A percentile compares a stretch with the other conserved stretches of the same genome.
These are phyloP conservation scores for Loripinus fragilis DNA, from an alignment of 2,888 invertebrate genomes.

Conservation along the genomic window DNA sequence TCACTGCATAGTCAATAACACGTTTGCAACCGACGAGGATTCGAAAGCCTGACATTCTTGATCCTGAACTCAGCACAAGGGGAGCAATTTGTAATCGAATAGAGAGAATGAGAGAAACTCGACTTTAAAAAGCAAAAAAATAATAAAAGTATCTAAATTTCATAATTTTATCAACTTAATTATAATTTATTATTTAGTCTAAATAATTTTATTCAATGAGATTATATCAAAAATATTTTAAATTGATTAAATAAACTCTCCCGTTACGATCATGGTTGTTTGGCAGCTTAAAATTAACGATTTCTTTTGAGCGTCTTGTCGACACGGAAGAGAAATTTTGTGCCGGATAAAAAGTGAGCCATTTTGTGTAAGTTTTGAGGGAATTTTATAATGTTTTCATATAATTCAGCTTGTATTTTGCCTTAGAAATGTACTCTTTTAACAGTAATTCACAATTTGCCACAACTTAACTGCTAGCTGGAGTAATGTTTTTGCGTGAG, in stretches of 20 bases:
- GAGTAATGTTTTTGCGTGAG: background rate
- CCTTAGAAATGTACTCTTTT: background rate
- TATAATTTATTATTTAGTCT: too few relatives aligned
- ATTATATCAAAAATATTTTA: too few relatives aligned
- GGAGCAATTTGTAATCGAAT: background rate
- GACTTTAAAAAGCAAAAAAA: background rate
- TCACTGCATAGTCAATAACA: conserved; percentile 99
- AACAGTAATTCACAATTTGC: background rate
- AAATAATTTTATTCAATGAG: too few relatives aligned
- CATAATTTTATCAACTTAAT: too few relatives aligned
- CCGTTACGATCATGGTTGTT: background rate
- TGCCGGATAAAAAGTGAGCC: background rate
- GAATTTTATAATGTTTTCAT: background rate
- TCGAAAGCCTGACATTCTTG: conserved; percentile 85
- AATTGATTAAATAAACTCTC: background rate
- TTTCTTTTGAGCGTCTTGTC: background rate
- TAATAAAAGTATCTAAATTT: too few relatives aligned
- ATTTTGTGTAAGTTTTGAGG: background rate
- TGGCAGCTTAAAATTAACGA: background rate
- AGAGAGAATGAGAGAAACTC: too few relatives aligned
- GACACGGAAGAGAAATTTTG: conserved; percentile 6
- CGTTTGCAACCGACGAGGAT: conserved; percentile 98
- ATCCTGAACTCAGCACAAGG: conserved; percentile 56
- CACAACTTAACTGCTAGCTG: background rate
- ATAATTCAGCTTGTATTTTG: background rate